Conservation (phyloP, 1,140 invertebrate genomes). For the Monochamus saltuarius region DNA sequence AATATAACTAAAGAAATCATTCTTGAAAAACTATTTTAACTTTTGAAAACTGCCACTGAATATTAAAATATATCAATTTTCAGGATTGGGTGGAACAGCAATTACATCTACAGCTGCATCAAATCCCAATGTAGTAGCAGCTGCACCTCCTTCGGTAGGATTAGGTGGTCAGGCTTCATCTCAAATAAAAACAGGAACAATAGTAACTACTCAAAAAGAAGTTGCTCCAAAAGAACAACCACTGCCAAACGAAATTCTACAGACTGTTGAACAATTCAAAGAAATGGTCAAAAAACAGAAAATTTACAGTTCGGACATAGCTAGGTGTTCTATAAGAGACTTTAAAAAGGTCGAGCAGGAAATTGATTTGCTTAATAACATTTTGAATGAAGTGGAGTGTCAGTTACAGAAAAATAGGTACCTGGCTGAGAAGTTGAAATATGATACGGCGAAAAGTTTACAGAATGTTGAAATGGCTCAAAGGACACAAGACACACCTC, state of each 20-base stretch:
- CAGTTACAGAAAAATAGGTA: slow-evolving; percentile 64
- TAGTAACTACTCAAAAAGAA: slow-evolving; percentile 56
- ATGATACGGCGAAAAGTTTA: slow-evolving; percentile 71
- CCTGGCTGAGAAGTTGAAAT: slow-evolving; percentile 69
- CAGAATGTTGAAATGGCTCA: slow-evolving; percentile 78
- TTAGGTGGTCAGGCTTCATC: slow-evolving; percentile 66
- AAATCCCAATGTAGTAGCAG: slow-evolving; percentile 41
- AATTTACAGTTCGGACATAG: slow-evolving; percentile 74
- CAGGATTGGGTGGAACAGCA: slow-evolving; percentile 31
- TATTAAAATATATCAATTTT: not conserved
- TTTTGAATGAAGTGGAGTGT: slow-evolving; percentile 56
- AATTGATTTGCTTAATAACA: slow-evolving; percentile 46
- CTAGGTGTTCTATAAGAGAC: slow-evolving; percentile 56
- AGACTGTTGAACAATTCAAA: slow-evolving; percentile 63
- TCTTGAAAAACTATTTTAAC: no score
- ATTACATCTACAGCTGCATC: slow-evolving; percentile 30
- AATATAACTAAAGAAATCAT: no score
- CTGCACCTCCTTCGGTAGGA: slow-evolving; percentile 53
- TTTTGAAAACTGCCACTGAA: no score
- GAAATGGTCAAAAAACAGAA: slow-evolving; percentile 84
- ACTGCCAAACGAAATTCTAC: slow-evolving; percentile 67
- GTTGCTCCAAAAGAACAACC: slow-evolving; percentile 68
- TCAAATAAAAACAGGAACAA: slow-evolving; percentile 52
- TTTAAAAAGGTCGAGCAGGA: slow-evolving; percentile 46
- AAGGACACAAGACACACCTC: slow-evolving; percentile 74